Evolutionary conservation across 2,888 invertebrate species (phyloP).

Genomic region (Hoplodrina blanda): DNA sequence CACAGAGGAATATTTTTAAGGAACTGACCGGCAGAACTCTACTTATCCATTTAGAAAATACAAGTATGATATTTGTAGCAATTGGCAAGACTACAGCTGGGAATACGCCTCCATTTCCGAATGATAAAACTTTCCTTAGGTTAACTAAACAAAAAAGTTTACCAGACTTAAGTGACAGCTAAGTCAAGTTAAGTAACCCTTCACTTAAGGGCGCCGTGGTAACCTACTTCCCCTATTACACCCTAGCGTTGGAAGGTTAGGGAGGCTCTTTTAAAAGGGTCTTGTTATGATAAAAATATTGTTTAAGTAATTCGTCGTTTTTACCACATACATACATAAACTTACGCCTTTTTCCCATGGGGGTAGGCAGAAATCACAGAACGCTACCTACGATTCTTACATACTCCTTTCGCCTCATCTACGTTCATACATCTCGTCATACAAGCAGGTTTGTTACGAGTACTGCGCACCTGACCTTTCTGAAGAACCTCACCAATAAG

Average conservation of each 20-base stretch:
- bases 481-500: too few species aligned
- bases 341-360: too few species aligned
- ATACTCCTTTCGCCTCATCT: too few species aligned
- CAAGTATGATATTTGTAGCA: not conserved
- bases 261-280: not conserved
- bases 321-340: not conserved
- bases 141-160: constrained; percentile 10
- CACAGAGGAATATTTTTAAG: too few species aligned
- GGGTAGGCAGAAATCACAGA: too few species aligned
- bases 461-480: too few species aligned
- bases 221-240: constrained; percentile 34
- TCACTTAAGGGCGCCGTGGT: constrained; percentile 19
- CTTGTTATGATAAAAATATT: not conserved
- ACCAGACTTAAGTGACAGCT: constrained; percentile 11
- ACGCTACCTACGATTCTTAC: too few species aligned
- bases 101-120: not conserved
- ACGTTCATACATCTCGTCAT: too few species aligned
- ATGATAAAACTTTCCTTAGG: not conserved
- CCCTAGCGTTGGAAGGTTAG: not conserved
- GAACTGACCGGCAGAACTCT: too few species aligned
- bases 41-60: too few species aligned
- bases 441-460: too few species aligned
- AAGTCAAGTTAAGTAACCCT: constrained; percentile 37
- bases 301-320: not conserved
- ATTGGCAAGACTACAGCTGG: not conserved